These are phyloP conservation scores for Stramonita haemastoma DNA, from an alignment of 2,888 invertebrate species.

Conservation along the genomic window DNA sequence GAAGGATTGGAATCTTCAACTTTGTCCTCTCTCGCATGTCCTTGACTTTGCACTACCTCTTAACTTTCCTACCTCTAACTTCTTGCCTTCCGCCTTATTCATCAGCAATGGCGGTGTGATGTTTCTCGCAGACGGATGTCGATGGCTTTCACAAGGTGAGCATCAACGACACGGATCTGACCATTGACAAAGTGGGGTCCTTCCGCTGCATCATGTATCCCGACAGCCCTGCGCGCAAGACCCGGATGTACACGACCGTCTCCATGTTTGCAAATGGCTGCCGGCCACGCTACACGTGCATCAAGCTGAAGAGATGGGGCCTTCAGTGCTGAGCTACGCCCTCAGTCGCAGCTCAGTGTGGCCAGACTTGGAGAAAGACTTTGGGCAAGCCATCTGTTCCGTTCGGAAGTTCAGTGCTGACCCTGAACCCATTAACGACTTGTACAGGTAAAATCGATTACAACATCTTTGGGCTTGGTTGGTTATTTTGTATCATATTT, in stretches of 20 bases:
- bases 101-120: neutral
- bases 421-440: slow-evolving; percentile 59
- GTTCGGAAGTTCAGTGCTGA: slow-evolving; percentile 60
- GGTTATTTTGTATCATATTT: too few species aligned
- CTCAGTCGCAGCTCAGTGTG: slow-evolving; percentile 63
- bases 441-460: slow-evolving; percentile 49
- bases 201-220: slow-evolving; percentile 61
- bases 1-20: neutral
- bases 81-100: neutral
- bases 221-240: slow-evolving; percentile 53
- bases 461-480: too few species aligned
- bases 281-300: slow-evolving; percentile 67
- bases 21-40: neutral
- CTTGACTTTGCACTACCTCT: neutral
- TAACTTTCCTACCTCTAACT: neutral
- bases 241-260: slow-evolving; percentile 60
- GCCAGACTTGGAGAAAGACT: slow-evolving; percentile 52
- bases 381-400: slow-evolving; percentile 52
- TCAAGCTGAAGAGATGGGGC: slow-evolving; percentile 57
- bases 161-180: slow-evolving; percentile 39
- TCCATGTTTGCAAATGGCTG: slow-evolving; percentile 67
- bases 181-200: slow-evolving; percentile 57
- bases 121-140: slow-evolving; percentile 42
- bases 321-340: slow-evolving; percentile 59
- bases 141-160: slow-evolving; percentile 34